Evolutionary conservation across 2,797 vertebrate species (phyloP), one percentile per base, ranked within the genome.

Genomic region (Clarias laeviceps): DNA sequence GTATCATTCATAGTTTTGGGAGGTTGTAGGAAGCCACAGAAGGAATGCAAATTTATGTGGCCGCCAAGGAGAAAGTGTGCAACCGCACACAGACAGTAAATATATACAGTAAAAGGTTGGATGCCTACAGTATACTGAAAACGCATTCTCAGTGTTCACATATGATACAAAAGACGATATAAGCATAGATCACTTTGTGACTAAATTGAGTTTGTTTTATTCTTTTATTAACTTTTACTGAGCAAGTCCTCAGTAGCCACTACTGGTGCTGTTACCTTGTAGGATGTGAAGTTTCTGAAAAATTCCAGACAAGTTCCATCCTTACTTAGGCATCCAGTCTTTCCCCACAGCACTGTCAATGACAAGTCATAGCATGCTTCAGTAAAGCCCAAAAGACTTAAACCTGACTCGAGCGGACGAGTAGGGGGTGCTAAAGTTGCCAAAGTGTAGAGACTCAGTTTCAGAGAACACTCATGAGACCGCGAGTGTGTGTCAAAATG

Each of bases 401-500:
- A 29, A 37, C 8, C 37, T 70, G 27, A 65, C 29, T 56, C 32
- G 32, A n/a, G 12, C 2, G 11, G 6, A 57, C 37, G 59, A 15
- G 34, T 24, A 27, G 40, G 68, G 34, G 54, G 50, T 37, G 65
- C 50, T 62, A 79, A 45, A 81, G 82, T 50, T n/a, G 14, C 61
- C 61, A 45, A 78, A 82, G 54, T 80, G 66, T 40, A 65, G 18
- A 70, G 83, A 29, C 3, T 81, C 62, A 14, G 79, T n/a, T 66
- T n/a, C 32, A 72, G 37, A 82, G 17, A 66, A 66, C 40, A 64
- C 32, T 66, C 11, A 27, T 76, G 69, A 27, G 45, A 22, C 61
- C 5, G 83, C 0, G 22, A 15, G 32, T 54, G 45, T 86, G 81
- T 84, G 61, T 83, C 54, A 84, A 45, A 88, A 78, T 59, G 78